Conservation (phyloP, 2,113 vertebrate genomes). For the Speoplatyrhinus poulsoni region DNA sequence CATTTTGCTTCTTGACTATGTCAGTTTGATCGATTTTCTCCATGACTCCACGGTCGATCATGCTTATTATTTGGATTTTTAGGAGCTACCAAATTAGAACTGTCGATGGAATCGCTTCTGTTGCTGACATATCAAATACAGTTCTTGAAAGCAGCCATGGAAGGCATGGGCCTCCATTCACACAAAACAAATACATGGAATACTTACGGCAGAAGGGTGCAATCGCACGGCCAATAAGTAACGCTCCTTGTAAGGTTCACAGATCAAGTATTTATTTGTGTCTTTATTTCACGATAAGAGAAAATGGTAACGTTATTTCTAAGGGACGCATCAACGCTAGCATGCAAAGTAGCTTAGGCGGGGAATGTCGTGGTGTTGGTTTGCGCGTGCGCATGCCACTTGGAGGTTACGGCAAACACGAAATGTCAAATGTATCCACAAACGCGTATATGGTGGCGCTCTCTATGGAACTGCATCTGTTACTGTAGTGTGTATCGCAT, state of each 20-base stretch:
- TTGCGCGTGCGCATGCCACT: constrained; percentile 61
- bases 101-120: constrained; percentile 20
- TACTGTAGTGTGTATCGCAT: neutral
- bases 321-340: constrained; percentile 2
- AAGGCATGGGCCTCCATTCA: constrained; percentile 63
- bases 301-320: neutral
- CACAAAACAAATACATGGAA: constrained; percentile 57
- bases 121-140: constrained; percentile 51
- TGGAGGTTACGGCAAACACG: constrained; percentile 25
- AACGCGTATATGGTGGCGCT: neutral
- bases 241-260: neutral
- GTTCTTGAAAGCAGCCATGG: constrained; percentile 12
- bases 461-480: neutral
- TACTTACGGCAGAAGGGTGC: constrained; percentile 55
- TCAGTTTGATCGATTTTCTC: neutral
- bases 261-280: neutral
- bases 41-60: too few species aligned
- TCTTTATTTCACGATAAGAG: neutral
- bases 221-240: neutral
- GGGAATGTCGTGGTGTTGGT: constrained; percentile 68
- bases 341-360: constrained; percentile 58
- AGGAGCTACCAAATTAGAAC: neutral
- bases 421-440: constrained; percentile 33
- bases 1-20: neutral
- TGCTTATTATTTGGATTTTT: neutral